These are phyloP conservation scores for Hemistola chrysoprasaria DNA, from an alignment of 2,888 invertebrate species.

Conservation along the genomic window DNA sequence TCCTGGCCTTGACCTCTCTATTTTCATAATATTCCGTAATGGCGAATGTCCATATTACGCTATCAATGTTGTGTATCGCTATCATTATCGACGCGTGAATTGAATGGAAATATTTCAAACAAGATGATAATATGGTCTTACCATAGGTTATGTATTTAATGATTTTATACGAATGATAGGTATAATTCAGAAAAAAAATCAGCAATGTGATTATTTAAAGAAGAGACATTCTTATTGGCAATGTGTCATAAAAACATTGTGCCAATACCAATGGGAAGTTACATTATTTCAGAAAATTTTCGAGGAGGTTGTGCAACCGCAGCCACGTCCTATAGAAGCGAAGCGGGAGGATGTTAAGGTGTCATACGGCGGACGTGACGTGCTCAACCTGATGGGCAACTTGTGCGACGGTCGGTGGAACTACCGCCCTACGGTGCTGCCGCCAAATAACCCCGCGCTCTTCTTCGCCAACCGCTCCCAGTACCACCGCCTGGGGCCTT, in stretches of 20 bases:
- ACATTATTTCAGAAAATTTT: slow-evolving; percentile 65
- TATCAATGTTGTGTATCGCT: slow-evolving; percentile 61
- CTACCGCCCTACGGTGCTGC: slow-evolving; percentile 78
- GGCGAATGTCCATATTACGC: slow-evolving; percentile 71
- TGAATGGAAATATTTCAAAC: slow-evolving; percentile 56
- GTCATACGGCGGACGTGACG: slow-evolving; percentile 77
- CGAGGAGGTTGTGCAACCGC: slow-evolving; percentile 67
- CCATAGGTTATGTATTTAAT: slow-evolving; percentile 19
- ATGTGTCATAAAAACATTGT: no score
- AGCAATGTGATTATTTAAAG: no score
- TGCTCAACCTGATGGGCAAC: slow-evolving; percentile 82
- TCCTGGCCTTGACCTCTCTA: slow-evolving; percentile 82
- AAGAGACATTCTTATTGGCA: slow-evolving; percentile 1
- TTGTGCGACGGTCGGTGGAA: slow-evolving; percentile 80
- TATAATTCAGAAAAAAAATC: no score
- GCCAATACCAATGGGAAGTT: no score
- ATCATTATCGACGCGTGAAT: slow-evolving; percentile 55
- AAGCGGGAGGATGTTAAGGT: slow-evolving; percentile 67
- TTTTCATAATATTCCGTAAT: slow-evolving; percentile 82
- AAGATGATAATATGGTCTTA: no score
- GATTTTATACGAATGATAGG: no score
- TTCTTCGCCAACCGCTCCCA: slow-evolving; percentile 85
- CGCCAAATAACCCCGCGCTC: slow-evolving; percentile 78
- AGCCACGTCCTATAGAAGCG: slow-evolving; percentile 68
- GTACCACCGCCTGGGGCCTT: slow-evolving; percentile 81